Evolutionary conservation across 2,888 invertebrate species (phyloP), one percentile per base, ranked within the genome.

Genomic region (Stramonita haemastoma): DNA sequence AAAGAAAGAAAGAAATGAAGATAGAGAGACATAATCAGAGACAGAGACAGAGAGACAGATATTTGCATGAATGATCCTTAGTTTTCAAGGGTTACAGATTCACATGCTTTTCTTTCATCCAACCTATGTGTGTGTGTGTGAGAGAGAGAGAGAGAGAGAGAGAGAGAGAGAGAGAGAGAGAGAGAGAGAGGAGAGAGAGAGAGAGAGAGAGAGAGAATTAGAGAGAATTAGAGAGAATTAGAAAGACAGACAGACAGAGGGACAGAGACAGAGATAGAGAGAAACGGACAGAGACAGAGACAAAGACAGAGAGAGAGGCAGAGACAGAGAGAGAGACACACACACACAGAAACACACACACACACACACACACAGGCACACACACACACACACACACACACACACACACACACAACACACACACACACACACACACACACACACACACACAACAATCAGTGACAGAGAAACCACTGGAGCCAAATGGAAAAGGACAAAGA

Each of bases 311-410:
- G 6, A n/a, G n/a, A n/a, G n/a, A n/a, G n/a, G 8, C 46, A 46
- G 46, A 8, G 8, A 46, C n/a, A n/a, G n/a, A n/a, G n/a, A n/a
- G n/a, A n/a, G n/a, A n/a, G n/a, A n/a, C n/a, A n/a, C n/a, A n/a
- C n/a, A n/a, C n/a, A n/a, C n/a, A n/a, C n/a, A n/a, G n/a, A n/a
- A n/a, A n/a, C n/a, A n/a, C n/a, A n/a, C n/a, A n/a, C n/a, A 77
- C 15, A 77, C 15, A 77, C 26, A 77, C 77, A 77, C 15, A 77
- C 15, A 77, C 77, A 77, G 17, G 26, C 77, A 77, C 77, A 26
- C 77, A 77, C 77, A 77, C 77, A 26, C 77, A 77, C 26, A 77
- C 77, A 77, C 77, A 77, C 26, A 60, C 13, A 77, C 26, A 77
- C 15, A 77, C 29, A n/a, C 8, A n/a, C 13, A 77, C 13, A n/a